Evolutionary conservation across 2,797 vertebrate genomes (phyloP), one percentile per base, ranked within the genome.

Genomic region (Adrianichthys oophorus): DNA sequence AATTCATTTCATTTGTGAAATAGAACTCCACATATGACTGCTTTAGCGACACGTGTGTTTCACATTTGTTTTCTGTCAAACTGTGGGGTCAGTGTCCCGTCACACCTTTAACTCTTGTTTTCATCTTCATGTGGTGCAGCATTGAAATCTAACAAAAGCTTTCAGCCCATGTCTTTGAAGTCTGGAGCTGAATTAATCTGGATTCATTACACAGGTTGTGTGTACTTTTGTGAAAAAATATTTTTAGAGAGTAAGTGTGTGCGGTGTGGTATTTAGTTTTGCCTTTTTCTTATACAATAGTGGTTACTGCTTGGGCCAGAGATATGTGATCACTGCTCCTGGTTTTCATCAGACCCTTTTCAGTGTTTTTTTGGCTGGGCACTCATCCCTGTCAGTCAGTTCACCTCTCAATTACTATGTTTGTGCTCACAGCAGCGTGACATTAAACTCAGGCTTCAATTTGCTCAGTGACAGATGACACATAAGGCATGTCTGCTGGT

Each of bases 381-480:
- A 86, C 87, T 86, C 90, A 90, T 89, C 82, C 85, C 83, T 87
- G 90, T 90, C 90, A 90, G 82, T 89, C 89, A 85, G 74, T 77
- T 89, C 87, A 88, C 88, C 83, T 90, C 87, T 91, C 89, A 90
- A 89, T 93, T 90, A 89, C 88, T 85, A 60, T 90, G 89, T 92
- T 92, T 92, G 89, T 89, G 89, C 81, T 87, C 89, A 89, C 74
- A 79, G 83, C 56, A 29, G 87, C 72, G 75, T 90, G 89, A 91
- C 89, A 91, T 92, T 92, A 92, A 89, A 91, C 86, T 85, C 76
- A 76, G 74, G 76, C 85, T 90, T 90, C 89, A 89, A 90, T 91
- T 91, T 91, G 83, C 83, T 84, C 79, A 74, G 80, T 88, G 88
- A 89, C 84, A 80, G 85, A 80, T 52, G 78, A 88, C 82, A 84